phyloP scores from a whole-genome alignment of 2,113 vertebrate genomes.

The Rana temporaria region DNA sequence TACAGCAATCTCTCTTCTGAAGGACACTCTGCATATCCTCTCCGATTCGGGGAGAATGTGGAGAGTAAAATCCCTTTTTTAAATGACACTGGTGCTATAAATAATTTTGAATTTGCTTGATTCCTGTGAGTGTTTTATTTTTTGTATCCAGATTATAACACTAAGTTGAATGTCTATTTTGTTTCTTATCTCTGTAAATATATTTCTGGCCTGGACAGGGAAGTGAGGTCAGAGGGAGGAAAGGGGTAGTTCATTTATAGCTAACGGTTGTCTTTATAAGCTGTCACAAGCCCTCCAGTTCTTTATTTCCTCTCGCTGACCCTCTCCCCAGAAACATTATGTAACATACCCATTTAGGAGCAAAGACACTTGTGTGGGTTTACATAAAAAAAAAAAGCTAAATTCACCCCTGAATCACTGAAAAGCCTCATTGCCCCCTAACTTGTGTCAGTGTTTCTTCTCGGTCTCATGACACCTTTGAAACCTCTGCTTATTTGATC shows the following conservation, averaged over 20 bases:
- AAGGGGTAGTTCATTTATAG: slow-evolving; percentile 1
- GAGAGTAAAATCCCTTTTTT: slow-evolving; percentile 62
- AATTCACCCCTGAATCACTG: slow-evolving; percentile 11
- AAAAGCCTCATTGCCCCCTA: slow-evolving; percentile 21
- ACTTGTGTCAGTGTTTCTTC: slow-evolving; percentile 29
- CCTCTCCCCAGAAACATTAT: slow-evolving; percentile 19
- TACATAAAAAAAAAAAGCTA: slow-evolving; percentile 4
- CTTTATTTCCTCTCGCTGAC: slow-evolving; percentile 10
- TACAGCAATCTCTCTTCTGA: slow-evolving; percentile 72
- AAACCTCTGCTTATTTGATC: slow-evolving; percentile 18
- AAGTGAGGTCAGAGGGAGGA: not conserved
- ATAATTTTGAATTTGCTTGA: slow-evolving; percentile 98
- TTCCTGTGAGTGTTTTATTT: slow-evolving; percentile 95
- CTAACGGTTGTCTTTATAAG: slow-evolving; percentile 5
- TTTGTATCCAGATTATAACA: slow-evolving; percentile 85
- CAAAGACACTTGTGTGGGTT: slow-evolving; percentile 43
- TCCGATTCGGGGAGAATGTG: slow-evolving; percentile 81
- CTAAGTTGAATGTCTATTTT: slow-evolving; percentile 78
- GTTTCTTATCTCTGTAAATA: slow-evolving; percentile 89
- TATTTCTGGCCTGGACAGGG: slow-evolving; percentile 70
- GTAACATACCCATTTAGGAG: slow-evolving; percentile 17
- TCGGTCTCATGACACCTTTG: slow-evolving; percentile 18
- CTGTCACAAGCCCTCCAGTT: slow-evolving; percentile 1
- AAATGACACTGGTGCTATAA: slow-evolving; percentile 98
- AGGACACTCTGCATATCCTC: slow-evolving; percentile 10